Evolutionary conservation across 2,797 vertebrate species (phyloP).

Genomic region (Scomberomorus guttatus): DNA sequence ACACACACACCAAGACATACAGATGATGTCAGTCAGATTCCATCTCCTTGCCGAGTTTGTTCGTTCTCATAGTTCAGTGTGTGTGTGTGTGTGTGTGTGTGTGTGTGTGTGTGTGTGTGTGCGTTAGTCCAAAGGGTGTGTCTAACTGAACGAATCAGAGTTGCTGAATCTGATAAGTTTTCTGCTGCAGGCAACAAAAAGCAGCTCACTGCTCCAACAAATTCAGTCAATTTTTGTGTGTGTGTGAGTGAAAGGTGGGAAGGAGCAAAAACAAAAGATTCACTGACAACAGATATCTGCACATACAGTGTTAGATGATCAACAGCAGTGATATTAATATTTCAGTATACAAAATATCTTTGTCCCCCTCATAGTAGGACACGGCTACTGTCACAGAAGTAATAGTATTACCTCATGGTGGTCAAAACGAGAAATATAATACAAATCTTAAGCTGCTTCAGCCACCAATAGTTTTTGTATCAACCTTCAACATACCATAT

Average conservation of each 20-base stretch:
- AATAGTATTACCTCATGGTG: too few species aligned
- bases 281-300: too few species aligned
- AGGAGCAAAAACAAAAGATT: too few species aligned
- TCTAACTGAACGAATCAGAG: slow-evolving; percentile 18
- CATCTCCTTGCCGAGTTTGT: not conserved
- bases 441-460: not conserved
- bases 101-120: slow-evolving; percentile 4
- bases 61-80: not conserved
- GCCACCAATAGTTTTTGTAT: not conserved
- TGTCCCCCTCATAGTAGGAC: too few species aligned
- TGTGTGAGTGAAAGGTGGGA: too few species aligned
- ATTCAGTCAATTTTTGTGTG: not conserved
- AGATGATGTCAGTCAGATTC: slow-evolving; percentile 53
- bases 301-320: too few species aligned
- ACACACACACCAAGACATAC: slow-evolving; percentile 17
- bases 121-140: slow-evolving; percentile 32
- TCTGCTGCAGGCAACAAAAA: slow-evolving; percentile 21
- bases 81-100: slow-evolving; percentile 13
- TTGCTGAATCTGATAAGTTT: slow-evolving; percentile 45
- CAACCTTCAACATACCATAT: not conserved
- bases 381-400: too few species aligned
- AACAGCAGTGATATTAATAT: too few species aligned
- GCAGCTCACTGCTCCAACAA: not conserved
- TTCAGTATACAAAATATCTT: too few species aligned
- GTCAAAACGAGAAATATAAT: too few species aligned